Evolutionary conservation across 2,113 vertebrate genomes (phyloP).

Genomic region (Crotalus horridus): DNA sequence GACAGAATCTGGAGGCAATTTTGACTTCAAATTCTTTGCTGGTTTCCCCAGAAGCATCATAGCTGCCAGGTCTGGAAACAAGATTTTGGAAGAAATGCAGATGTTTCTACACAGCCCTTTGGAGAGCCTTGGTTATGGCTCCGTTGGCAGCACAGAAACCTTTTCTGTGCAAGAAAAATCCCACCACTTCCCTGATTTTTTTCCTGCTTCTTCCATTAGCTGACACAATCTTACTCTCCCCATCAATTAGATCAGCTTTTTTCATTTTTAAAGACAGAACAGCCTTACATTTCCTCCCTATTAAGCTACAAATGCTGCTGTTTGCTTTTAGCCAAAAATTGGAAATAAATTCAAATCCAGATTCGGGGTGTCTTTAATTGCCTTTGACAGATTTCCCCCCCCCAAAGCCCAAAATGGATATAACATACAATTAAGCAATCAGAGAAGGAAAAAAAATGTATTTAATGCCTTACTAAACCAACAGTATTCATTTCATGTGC

Average conservation of each 20-base stretch:
- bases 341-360: not conserved
- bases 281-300: not conserved
- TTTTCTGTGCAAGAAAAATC: not conserved
- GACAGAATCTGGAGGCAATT: not conserved
- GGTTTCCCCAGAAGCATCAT: not conserved
- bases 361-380: slow-evolving; percentile 10
- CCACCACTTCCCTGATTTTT: not conserved
- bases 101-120: not conserved
- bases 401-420: not conserved
- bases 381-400: not conserved
- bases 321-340: not conserved
- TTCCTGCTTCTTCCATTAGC: not conserved
- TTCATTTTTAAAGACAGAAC: not conserved
- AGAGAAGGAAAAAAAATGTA: not conserved
- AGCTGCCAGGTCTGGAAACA: not conserved
- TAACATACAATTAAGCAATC: slow-evolving; percentile 2
- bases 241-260: not conserved
- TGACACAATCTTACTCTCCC: not conserved
- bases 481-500: not conserved
- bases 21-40: not conserved
- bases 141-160: not conserved
- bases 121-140: not conserved
- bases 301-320: not conserved
- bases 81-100: not conserved
- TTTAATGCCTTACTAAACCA: slow-evolving; percentile 7